These are phyloP conservation scores for Squalus acanthias DNA, from an alignment of 2,797 vertebrate species.

Conservation along the genomic window DNA sequence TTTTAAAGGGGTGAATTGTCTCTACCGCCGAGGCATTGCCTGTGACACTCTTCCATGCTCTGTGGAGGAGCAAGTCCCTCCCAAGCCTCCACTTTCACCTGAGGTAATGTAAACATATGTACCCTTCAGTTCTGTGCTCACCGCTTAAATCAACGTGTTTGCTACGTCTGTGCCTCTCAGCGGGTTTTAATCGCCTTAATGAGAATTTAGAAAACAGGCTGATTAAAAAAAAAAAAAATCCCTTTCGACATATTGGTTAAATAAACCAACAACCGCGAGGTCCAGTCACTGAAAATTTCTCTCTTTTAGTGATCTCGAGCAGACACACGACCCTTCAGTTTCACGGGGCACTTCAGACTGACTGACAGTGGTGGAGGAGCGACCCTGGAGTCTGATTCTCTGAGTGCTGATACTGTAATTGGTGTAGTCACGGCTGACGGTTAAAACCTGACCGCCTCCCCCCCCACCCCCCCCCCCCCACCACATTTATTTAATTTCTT, in stretches of 20 bases:
- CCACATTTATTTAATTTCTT: background rate
- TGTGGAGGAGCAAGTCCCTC: background rate
- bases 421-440: background rate
- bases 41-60: background rate
- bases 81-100: background rate
- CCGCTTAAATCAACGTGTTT: background rate
- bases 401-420: background rate
- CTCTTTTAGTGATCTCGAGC: background rate
- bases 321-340: background rate
- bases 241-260: background rate
- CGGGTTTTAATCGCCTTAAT: background rate
- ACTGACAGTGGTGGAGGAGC: background rate
- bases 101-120: background rate
- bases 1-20: background rate
- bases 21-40: too few species aligned
- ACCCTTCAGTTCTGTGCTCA: background rate
- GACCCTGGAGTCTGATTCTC: background rate
- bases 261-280: background rate
- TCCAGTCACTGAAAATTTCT: background rate
- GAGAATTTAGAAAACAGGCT: background rate
- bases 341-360: background rate
- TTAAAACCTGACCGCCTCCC: background rate
- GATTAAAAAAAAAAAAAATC: background rate
- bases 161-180: background rate
- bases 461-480: background rate